These are phyloP conservation scores for Imbricaverruca yamaguchii DNA, from an alignment of 2,888 invertebrate species.

Conservation along the genomic window DNA sequence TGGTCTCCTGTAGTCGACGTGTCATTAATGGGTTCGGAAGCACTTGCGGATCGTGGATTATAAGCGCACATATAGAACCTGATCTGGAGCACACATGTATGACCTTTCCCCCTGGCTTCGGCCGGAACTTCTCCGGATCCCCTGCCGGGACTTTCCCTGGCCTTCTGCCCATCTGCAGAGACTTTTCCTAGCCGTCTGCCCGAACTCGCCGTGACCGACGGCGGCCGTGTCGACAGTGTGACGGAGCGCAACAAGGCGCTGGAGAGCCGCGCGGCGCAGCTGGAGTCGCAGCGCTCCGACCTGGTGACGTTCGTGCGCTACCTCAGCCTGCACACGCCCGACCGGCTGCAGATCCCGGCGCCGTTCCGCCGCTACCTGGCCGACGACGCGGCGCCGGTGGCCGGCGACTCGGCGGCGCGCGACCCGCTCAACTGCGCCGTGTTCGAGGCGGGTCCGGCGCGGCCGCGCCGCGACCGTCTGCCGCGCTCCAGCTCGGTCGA, in stretches of 20 bases:
- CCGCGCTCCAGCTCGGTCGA: not conserved
- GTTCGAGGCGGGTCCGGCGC: not conserved
- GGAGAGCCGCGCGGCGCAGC: not conserved
- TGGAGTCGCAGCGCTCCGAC: not conserved
- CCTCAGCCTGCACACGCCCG: constrained; percentile 16
- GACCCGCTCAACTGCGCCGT: constrained; percentile 13
- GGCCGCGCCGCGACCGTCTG: not conserved
- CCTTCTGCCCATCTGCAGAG: too few relatives aligned
- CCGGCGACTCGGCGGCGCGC: not conserved
- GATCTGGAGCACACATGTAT: too few relatives aligned
- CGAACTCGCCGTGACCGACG: too few relatives aligned
- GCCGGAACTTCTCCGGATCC: too few relatives aligned
- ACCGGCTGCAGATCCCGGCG: constrained; percentile 1
- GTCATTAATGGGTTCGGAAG: too few relatives aligned
- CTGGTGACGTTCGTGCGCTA: constrained; percentile 6
- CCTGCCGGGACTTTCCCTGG: too few relatives aligned
- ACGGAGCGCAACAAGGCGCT: not conserved
- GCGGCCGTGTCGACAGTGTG: not conserved
- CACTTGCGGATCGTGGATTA: too few relatives aligned
- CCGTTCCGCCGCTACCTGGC: constrained; percentile 3
- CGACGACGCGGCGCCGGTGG: not conserved
- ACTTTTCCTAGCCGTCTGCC: too few relatives aligned
- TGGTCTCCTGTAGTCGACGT: too few relatives aligned
- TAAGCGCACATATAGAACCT: too few relatives aligned
- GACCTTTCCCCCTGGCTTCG: too few relatives aligned